phyloP scores from a whole-genome alignment of 2,113 vertebrate genomes.

The Campylomormyrus tamandua region DNA sequence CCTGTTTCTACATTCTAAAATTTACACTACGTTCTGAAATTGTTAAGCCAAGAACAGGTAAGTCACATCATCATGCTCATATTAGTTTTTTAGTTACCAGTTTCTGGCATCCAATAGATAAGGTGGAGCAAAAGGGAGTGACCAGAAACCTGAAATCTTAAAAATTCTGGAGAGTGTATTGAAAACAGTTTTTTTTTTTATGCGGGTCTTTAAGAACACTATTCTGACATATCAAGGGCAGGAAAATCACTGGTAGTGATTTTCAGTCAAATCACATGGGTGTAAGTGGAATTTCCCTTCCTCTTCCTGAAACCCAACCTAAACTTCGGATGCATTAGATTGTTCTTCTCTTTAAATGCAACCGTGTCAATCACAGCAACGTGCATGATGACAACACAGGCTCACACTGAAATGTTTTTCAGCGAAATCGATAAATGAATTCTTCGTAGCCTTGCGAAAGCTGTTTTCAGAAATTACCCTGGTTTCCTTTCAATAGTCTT shows the following conservation, averaged over 20 bases:
- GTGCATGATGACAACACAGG: neutral
- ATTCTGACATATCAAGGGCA: neutral
- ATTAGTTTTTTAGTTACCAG: neutral
- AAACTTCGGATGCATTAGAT: neutral
- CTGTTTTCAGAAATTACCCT: conserved; percentile 3
- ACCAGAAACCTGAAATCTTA: neutral
- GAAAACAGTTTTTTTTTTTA: neutral
- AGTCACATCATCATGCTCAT: neutral
- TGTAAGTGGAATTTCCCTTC: neutral
- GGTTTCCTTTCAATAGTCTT: conserved; percentile 2
- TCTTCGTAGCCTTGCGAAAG: neutral
- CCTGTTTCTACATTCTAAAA: neutral
- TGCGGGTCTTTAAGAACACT: neutral
- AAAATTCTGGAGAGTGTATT: neutral
- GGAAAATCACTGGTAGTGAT: neutral
- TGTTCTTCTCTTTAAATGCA: neutral
- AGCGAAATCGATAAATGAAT: neutral
- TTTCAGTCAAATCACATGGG: neutral
- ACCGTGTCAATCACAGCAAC: neutral
- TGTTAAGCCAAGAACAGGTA: neutral
- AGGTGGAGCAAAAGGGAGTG: neutral
- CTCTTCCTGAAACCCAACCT: neutral
- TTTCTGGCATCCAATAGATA: neutral
- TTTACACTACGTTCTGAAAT: neutral
- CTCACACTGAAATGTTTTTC: neutral